Conservation (phyloP, 2,797 vertebrate genomes). For the Paratrypauchen microcephalus region DNA sequence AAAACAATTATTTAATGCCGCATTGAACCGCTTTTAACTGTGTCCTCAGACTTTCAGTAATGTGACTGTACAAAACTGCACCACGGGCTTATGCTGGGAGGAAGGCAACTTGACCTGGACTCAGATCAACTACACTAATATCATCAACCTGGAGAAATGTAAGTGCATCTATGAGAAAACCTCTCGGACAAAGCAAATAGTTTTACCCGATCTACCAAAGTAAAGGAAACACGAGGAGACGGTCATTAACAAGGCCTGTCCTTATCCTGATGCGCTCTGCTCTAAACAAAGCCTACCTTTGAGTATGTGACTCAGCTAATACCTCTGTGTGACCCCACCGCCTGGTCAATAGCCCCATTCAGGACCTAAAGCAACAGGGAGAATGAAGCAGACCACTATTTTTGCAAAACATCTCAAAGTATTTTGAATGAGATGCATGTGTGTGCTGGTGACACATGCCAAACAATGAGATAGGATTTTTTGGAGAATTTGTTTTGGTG, state of each 20-base stretch:
- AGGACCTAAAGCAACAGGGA: slow-evolving; percentile 43
- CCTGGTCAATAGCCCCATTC: slow-evolving; percentile 73
- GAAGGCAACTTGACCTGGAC: slow-evolving; percentile 75
- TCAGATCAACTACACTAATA: slow-evolving; percentile 72
- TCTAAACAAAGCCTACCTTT: slow-evolving; percentile 72
- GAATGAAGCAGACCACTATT: neutral
- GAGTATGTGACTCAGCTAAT: slow-evolving; percentile 60
- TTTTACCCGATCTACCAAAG: slow-evolving; percentile 42
- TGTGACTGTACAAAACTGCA: slow-evolving; percentile 80
- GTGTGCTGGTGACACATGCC: neutral
- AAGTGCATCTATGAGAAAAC: slow-evolving; percentile 55
- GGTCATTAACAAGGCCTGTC: slow-evolving; percentile 29
- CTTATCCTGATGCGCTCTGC: slow-evolving; percentile 38
- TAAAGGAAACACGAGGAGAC: slow-evolving; percentile 50
- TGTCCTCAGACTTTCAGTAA: slow-evolving; percentile 74
- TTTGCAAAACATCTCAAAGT: neutral
- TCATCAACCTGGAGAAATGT: slow-evolving; percentile 81
- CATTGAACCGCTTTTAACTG: slow-evolving; percentile 14
- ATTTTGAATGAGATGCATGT: neutral
- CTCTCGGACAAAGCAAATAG: slow-evolving; percentile 32
- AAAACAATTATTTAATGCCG: neutral
- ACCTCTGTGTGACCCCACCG: slow-evolving; percentile 23
- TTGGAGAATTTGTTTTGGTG: neutral
- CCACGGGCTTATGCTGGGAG: slow-evolving; percentile 76
- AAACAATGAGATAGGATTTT: neutral